Percentiles rank a stretch among this genome's conserved stretches.
Conservation (phyloP, 1,140 invertebrate species). For the Drosophila busckii region DNA sequence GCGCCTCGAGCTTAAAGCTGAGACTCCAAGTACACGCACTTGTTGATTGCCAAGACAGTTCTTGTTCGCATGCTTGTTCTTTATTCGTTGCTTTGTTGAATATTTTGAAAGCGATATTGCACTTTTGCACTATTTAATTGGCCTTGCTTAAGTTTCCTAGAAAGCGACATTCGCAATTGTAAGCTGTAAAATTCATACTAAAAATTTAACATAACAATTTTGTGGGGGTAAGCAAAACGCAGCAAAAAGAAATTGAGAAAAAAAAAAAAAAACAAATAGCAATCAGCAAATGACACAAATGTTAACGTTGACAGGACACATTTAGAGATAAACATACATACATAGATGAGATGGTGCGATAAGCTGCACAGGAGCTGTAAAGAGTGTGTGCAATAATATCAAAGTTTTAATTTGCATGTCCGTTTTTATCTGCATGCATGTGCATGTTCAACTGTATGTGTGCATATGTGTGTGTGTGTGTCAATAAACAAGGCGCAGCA, state of each 20-base stretch:
- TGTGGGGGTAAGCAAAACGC: neutral
- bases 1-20: conserved; percentile 8
- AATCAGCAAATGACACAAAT: conserved; percentile 32
- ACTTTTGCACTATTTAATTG: neutral
- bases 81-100: too few relatives aligned
- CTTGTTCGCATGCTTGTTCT: too few relatives aligned
- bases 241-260: neutral
- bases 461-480: conserved; percentile 19
- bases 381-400: conserved; percentile 10
- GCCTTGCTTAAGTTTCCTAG: conserved; percentile 11
- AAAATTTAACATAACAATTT: neutral
- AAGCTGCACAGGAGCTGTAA: too few relatives aligned
- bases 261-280: conserved; percentile 36
- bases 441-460: neutral
- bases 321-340: too few relatives aligned
- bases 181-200: neutral
- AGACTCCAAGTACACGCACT: conserved; percentile 39
- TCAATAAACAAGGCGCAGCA: conserved; percentile 60
- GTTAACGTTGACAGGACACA: conserved; percentile 22
- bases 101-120: neutral
- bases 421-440: neutral
- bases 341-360: too few relatives aligned
- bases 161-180: conserved; percentile 13
- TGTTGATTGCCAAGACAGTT: conserved; percentile 39
- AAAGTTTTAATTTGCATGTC: conserved; percentile 25